A percentile compares a stretch with the other conserved stretches of the same genome.
These are phyloP conservation scores for Harpalus rufipes DNA, from an alignment of 2,888 invertebrate species.

Conservation along the genomic window DNA sequence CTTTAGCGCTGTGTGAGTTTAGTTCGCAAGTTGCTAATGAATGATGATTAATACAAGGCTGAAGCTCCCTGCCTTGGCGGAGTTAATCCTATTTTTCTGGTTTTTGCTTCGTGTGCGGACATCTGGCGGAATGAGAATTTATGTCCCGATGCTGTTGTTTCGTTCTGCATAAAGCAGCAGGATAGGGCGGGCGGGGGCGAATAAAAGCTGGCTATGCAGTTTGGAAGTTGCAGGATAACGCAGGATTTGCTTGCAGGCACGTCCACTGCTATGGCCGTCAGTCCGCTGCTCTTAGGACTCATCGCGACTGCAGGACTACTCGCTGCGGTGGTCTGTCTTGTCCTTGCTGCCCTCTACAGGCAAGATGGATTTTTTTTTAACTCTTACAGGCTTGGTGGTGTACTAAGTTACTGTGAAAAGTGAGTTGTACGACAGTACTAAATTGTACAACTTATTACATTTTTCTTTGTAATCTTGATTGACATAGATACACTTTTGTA, in stretches of 20 bases:
- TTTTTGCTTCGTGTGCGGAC: slow-evolving; percentile 64
- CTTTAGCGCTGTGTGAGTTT: slow-evolving; percentile 6
- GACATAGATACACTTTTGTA: too few species aligned
- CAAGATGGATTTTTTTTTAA: slow-evolving; percentile 71
- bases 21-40: slow-evolving; percentile 67
- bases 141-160: slow-evolving; percentile 60
- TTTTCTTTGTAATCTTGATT: too few species aligned
- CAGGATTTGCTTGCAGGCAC: slow-evolving; percentile 78
- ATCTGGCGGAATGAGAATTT: slow-evolving; percentile 65
- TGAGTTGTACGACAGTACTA: neutral
- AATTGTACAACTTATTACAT: too few species aligned
- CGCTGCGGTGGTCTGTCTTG: slow-evolving; percentile 87
- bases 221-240: slow-evolving; percentile 5
- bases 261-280: slow-evolving; percentile 82
- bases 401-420: too few species aligned
- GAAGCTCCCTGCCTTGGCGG: slow-evolving; percentile 66
- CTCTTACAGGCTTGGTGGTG: neutral
- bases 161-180: slow-evolving; percentile 61
- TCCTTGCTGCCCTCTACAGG: slow-evolving; percentile 86
- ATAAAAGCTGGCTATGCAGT: slow-evolving; percentile 60
- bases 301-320: slow-evolving; percentile 88
- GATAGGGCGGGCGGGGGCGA: slow-evolving; percentile 8
- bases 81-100: slow-evolving; percentile 65
- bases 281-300: slow-evolving; percentile 87
- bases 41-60: slow-evolving; percentile 71